A percentile compares a stretch with the other conserved stretches of the same genome.
These are phyloP conservation scores for Chalcis sispes DNA, from an alignment of 2,888 invertebrate species.

Conservation along the genomic window DNA sequence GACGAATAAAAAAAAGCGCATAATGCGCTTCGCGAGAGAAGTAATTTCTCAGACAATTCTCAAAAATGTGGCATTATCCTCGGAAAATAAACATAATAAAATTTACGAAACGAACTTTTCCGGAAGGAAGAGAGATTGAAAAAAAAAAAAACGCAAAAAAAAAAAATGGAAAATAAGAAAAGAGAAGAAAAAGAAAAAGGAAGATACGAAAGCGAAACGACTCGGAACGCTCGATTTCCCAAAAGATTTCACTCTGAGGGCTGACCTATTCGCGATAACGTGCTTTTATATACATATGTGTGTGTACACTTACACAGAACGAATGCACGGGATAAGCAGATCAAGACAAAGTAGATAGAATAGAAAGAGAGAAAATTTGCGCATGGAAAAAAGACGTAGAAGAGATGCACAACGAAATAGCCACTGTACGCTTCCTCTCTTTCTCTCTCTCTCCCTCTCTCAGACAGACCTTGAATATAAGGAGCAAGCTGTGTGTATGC, in stretches of 20 bases:
- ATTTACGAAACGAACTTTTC: slow-evolving; percentile 30
- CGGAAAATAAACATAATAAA: slow-evolving; percentile 27
- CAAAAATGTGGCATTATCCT: background rate
- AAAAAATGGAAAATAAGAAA: background rate
- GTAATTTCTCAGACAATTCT: background rate
- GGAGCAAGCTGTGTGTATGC: background rate
- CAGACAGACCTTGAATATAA: slow-evolving; percentile 41
- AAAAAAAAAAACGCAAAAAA: background rate
- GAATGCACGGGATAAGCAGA: slow-evolving; percentile 7
- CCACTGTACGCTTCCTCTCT: too few species aligned
- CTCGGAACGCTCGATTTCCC: slow-evolving; percentile 51
- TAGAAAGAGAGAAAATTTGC: slow-evolving; percentile 9
- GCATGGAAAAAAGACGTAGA: slow-evolving; percentile 10
- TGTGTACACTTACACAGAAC: background rate
- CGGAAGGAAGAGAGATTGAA: background rate
- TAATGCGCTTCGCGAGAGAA: background rate
- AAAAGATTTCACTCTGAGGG: slow-evolving; percentile 38
- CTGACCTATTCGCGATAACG: slow-evolving; percentile 33
- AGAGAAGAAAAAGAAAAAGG: background rate
- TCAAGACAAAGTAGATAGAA: slow-evolving; percentile 11
- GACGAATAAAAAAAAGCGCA: too few species aligned
- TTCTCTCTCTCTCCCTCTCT: too few species aligned
- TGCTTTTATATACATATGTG: background rate
- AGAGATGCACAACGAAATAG: background rate
- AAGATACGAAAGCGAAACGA: slow-evolving; percentile 9